Base-by-base conservation (phyloP, 2,113 vertebrate species). In the Sula dactylatra region DNA sequence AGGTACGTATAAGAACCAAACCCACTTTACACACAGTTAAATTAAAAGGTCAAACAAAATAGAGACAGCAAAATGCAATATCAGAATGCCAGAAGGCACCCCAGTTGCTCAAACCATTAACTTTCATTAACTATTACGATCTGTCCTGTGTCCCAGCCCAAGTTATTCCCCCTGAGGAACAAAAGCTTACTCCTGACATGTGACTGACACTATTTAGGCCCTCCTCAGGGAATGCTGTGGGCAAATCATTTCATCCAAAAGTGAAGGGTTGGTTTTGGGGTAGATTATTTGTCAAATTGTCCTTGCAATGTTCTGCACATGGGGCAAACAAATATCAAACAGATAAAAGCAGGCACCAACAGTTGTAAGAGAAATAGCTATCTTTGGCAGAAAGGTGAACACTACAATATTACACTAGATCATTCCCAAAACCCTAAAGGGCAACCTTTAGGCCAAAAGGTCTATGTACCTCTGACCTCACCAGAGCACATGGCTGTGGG, bases 21-120 rank as follows among this genome's bases (percentile, higher is more conserved):
- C 4, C 10, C 27, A 26, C 31, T 76, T 91, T 61, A 65, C 12
- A 65, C 36, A 65, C 12, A 38, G 36, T 72, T 50, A 65, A 95
- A 89, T 82, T 89, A 84, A 87, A 92, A 96, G 47, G 47, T 65
- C 67, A 81, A 97, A 74, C 29, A 78, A 94, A 92, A 71, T 4
- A 78, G 20, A 90, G 18, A 40, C 32, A 67, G 50, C 7, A 83
- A 91, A 90, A 88, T 54, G 11, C 7, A 34, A 1, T 67, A 56
- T 70, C 19, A 13, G 36, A 90, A 29, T 79, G 34, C 64, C 40
- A 86, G 34, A 47, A 81, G 56, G 36, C 19, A 52, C 13, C 7
- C 5, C 31, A 16, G 21, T n/a, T 73, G 47, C 76, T 42, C 44
- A 92, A 76, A 65, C 12, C 21, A 49, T 45, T 29, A 59, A 47